Evolutionary conservation across 2,888 invertebrate genomes (phyloP).

Genomic region (Gandaritis pyraliata): DNA sequence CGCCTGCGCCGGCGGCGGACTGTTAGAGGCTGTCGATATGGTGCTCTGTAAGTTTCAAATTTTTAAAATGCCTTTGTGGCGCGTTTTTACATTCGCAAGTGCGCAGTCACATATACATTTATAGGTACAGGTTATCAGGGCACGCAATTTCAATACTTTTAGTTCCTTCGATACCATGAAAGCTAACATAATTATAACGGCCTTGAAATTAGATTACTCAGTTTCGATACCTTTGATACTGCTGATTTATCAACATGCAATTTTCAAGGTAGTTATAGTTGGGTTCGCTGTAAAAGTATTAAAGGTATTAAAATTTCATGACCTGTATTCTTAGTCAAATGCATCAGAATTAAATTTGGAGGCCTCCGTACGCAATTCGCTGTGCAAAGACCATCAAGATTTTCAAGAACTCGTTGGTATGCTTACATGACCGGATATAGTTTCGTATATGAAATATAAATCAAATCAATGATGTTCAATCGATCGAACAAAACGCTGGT

Average conservation of each 20-base stretch:
- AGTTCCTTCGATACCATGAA: too few species aligned
- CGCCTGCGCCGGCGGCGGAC: constrained; percentile 87
- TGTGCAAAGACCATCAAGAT: constrained; percentile 56
- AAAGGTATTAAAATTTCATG: too few species aligned
- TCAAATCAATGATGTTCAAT: constrained; percentile 12
- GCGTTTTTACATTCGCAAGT: constrained; percentile 78
- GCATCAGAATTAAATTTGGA: constrained; percentile 54
- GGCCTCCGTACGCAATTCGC: constrained; percentile 76
- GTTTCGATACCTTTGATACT: too few species aligned
- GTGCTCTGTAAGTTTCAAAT: constrained; percentile 85
- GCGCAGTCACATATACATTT: constrained; percentile 46
- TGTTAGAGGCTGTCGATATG: constrained; percentile 89
- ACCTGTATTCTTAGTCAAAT: background rate
- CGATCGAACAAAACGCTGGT: constrained; percentile 17
- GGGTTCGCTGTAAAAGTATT: too few species aligned
- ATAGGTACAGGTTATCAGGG: too few species aligned
- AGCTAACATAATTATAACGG: too few species aligned
- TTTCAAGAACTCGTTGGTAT: constrained; percentile 50
- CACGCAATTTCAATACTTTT: too few species aligned
- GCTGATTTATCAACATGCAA: too few species aligned
- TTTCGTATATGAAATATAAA: background rate
- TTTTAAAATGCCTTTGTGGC: constrained; percentile 83
- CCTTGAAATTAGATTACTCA: too few species aligned
- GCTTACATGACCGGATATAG: constrained; percentile 55
- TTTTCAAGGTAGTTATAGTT: too few species aligned